phyloP scores from a whole-genome alignment of 2,888 invertebrate genomes.

The Lysandra bellargus region DNA sequence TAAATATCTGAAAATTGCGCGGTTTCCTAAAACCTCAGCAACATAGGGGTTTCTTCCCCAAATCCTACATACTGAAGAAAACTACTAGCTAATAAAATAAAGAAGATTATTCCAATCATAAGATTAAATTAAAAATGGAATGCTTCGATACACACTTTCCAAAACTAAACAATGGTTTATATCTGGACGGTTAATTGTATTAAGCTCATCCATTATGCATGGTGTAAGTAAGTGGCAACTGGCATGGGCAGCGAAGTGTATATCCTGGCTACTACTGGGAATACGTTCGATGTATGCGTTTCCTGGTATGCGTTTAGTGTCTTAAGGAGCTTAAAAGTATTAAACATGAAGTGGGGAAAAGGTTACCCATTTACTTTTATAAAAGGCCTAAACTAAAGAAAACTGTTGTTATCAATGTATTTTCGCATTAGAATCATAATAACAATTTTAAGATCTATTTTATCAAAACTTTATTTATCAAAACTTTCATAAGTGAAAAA shows the following conservation, averaged over 20 bases:
- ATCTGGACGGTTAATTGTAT: slow-evolving; percentile 10
- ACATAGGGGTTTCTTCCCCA: too few relatives aligned
- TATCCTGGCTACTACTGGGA: slow-evolving; percentile 76
- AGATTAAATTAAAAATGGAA: background rate
- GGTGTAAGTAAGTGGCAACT: slow-evolving; percentile 76
- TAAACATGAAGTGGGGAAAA: too few relatives aligned
- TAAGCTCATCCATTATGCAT: slow-evolving; percentile 20
- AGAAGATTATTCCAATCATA: background rate
- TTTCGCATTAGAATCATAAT: too few relatives aligned
- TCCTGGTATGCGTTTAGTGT: background rate
- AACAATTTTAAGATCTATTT: too few relatives aligned
- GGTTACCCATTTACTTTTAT: too few relatives aligned
- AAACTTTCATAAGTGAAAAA: too few relatives aligned
- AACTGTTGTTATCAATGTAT: too few relatives aligned
- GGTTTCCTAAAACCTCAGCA: too few relatives aligned
- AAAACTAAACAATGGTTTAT: slow-evolving; percentile 7
- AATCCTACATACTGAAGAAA: too few relatives aligned
- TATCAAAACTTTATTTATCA: too few relatives aligned
- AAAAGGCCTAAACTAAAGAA: too few relatives aligned
- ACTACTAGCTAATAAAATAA: background rate
- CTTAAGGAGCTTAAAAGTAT: background rate
- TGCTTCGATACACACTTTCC: background rate
- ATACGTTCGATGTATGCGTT: slow-evolving; percentile 43
- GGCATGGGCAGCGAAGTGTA: slow-evolving; percentile 71
- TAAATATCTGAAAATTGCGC: too few relatives aligned